These are phyloP conservation scores for Halichoeres trimaculatus DNA, from an alignment of 2,113 vertebrate species.

Conservation along the genomic window DNA sequence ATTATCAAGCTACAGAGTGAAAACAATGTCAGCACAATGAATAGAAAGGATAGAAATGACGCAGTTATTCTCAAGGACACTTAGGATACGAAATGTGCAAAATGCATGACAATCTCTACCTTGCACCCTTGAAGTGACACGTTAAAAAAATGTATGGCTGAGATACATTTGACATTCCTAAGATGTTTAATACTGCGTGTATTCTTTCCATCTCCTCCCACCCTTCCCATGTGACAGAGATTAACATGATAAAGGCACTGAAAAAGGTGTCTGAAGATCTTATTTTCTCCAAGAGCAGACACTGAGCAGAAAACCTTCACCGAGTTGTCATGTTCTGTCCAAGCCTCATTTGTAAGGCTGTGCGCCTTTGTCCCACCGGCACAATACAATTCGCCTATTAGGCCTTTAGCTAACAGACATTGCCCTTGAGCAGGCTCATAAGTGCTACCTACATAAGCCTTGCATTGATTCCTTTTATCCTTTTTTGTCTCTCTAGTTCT, in stretches of 20 bases:
- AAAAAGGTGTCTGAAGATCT: slow-evolving; percentile 9
- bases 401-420: slow-evolving; percentile 28
- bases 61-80: slow-evolving; percentile 22
- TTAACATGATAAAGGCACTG: slow-evolving; percentile 11
- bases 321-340: slow-evolving; percentile 12
- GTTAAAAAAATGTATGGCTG: neutral
- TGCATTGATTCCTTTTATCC: slow-evolving; percentile 31
- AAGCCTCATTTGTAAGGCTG: slow-evolving; percentile 13
- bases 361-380: slow-evolving; percentile 9
- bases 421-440: slow-evolving; percentile 34
- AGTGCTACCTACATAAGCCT: slow-evolving; percentile 4
- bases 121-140: neutral
- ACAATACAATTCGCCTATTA: slow-evolving; percentile 47
- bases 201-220: neutral
- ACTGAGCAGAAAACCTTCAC: slow-evolving; percentile 7
- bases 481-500: neutral
- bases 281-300: slow-evolving; percentile 1
- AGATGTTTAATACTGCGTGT: neutral
- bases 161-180: slow-evolving; percentile 1
- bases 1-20: slow-evolving; percentile 1
- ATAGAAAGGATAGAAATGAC: neutral
- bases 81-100: neutral
- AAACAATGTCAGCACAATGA: neutral
- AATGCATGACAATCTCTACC: neutral
- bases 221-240: neutral